Base-by-base conservation (phyloP, 2,113 vertebrate genomes). In the Esox niger region DNA sequence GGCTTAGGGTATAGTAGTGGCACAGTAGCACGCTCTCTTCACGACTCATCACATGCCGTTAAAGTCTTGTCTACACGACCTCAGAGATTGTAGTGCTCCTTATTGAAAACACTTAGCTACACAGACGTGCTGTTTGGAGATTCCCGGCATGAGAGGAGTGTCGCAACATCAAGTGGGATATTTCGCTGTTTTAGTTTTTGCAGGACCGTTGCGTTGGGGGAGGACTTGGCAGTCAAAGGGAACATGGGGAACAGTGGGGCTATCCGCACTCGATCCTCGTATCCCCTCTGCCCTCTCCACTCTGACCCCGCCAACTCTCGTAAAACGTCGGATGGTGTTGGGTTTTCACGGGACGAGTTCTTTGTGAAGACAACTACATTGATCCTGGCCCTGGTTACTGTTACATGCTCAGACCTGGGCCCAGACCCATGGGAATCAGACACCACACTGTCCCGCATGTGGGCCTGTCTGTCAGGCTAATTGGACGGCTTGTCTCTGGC, bases 401-500 rank as follows among this genome's bases (percentile, higher is more conserved):
- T 31, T 60, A 38, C 35, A 11, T 8, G 13, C 35, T 35, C 33
- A 38, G 35, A n/a, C n/a, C n/a, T n/a, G n/a, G n/a, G 25, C 54
- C 62, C 66, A 4, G 5, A 38, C 7, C 4, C 29, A 15, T 64
- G 64, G 31, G 59, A 64, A 70, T 66, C 72, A 65, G 25, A 63
- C 23, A 29, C 32, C 66, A 6, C 61, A 49, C 70, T 62, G 73
- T 61, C 67, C 31, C 64, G 56, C 86, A 88, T 78, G 82, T 85
- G 86, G 75, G 68, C 70, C 80, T 84, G 84, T 87, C 80, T 33
- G 63, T 89, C 83, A 85, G 67, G 30, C 65, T 3, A 6, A 20
- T 6, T 49, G 47, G 47, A 20, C 20, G 47, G 47, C 47, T 6
- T 20, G 1, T n/a, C n/a, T 6, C 47, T 49, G 20, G 58, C 20